A percentile compares a stretch with the other conserved stretches of the same genome.
Evolutionary conservation across 2,113 vertebrate species (phyloP).

Genomic region (Aythya baeri): DNA sequence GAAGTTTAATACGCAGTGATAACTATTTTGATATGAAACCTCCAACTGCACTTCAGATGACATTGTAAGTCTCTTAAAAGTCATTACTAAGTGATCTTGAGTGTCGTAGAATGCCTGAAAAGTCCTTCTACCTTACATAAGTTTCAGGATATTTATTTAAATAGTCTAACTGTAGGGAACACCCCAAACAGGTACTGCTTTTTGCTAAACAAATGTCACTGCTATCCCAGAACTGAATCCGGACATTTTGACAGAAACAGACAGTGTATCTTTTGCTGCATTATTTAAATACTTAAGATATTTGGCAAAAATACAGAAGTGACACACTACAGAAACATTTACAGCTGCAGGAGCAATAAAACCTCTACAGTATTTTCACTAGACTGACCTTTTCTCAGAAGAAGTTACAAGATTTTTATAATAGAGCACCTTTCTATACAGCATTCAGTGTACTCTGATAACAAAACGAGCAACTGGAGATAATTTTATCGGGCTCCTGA

Average conservation of each 20-base stretch:
- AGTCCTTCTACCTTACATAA: conserved; percentile 14
- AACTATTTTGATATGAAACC: conserved; percentile 11
- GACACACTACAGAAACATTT: conserved; percentile 60
- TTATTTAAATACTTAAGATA: conserved; percentile 66
- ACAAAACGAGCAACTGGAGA: conserved; percentile 13
- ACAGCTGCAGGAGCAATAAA: conserved; percentile 62
- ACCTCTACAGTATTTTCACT: not conserved
- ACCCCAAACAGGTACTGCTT: conserved; percentile 10
- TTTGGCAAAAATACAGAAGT: conserved; percentile 62
- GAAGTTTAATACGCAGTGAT: not conserved
- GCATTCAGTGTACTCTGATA: not conserved
- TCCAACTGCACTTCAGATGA: conserved; percentile 37
- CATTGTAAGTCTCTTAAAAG: conserved; percentile 27
- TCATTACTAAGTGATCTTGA: conserved; percentile 39
- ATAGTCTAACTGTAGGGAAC: not conserved
- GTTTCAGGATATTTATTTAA: conserved; percentile 27
- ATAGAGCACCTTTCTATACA: not conserved
- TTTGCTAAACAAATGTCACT: not conserved
- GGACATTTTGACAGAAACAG: conserved; percentile 33
- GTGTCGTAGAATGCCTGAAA: conserved; percentile 32
- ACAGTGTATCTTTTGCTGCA: conserved; percentile 24
- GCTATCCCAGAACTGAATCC: not conserved
- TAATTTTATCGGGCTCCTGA: not conserved
- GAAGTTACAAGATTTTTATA: not conserved
- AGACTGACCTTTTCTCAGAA: not conserved